These are phyloP conservation scores for Pherbina coryleti DNA, from an alignment of 2,888 invertebrate species.

Conservation along the genomic window DNA sequence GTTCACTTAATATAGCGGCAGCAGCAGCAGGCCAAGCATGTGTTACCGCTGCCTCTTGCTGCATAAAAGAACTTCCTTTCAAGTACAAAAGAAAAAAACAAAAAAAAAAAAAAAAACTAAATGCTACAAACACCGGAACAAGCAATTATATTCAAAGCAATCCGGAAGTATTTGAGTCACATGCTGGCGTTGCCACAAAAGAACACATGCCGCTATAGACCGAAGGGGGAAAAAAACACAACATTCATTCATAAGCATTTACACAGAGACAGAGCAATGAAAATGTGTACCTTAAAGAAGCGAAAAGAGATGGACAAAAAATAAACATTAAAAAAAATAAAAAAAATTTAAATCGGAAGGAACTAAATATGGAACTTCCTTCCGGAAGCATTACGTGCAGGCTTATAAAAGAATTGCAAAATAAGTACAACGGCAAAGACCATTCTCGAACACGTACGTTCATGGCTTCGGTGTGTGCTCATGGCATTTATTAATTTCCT, in stretches of 20 bases:
- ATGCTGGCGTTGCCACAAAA: constrained; percentile 27
- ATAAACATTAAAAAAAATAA: background rate
- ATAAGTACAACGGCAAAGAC: background rate
- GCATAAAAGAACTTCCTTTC: background rate
- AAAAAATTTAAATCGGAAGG: constrained; percentile 15
- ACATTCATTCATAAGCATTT: background rate
- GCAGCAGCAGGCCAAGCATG: background rate
- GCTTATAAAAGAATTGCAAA: background rate
- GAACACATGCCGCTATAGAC: background rate
- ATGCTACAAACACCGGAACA: constrained; percentile 60
- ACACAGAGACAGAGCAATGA: background rate
- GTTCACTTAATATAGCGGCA: background rate
- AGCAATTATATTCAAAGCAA: constrained; percentile 61
- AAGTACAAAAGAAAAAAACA: background rate
- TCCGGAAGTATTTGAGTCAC: constrained; percentile 49
- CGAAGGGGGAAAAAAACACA: background rate
- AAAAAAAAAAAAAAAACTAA: background rate
- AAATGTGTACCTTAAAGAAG: background rate
- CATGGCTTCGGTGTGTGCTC: background rate
- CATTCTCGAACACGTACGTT: background rate
- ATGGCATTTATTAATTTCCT: background rate
- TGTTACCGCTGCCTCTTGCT: background rate
- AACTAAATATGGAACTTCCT: constrained; percentile 28
- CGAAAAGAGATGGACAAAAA: background rate
- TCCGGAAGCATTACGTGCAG: background rate